Evolutionary conservation across 2,888 invertebrate genomes (phyloP).

Genomic region (Parnassius mnemosyne): DNA sequence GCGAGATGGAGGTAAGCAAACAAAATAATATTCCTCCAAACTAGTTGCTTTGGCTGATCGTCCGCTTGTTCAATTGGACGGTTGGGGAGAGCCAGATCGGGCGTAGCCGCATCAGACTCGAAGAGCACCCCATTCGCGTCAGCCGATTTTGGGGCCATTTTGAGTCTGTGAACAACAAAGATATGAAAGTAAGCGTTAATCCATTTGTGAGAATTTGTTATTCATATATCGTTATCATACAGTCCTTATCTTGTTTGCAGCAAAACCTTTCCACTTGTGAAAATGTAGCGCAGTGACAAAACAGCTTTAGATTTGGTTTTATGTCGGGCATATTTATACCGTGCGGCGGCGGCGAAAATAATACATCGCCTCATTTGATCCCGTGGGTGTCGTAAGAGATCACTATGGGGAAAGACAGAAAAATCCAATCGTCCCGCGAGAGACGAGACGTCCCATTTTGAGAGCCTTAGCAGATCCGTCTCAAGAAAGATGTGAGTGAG

Average conservation of each 20-base stretch:
- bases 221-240: not conserved
- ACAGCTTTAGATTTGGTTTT: not conserved
- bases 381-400: no score
- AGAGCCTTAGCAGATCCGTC: no score
- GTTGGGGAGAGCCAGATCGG: slow-evolving; percentile 62
- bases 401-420: no score
- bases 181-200: not conserved
- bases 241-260: not conserved
- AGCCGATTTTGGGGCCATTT: slow-evolving; percentile 70
- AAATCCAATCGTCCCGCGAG: no score
- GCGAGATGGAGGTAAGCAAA: slow-evolving; percentile 88
- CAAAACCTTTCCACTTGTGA: not conserved
- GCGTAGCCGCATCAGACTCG: slow-evolving; percentile 70
- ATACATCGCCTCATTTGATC: no score
- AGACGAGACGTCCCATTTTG: no score
- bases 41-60: slow-evolving; percentile 80
- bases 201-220: not conserved
- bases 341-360: no score
- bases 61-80: slow-evolving; percentile 76
- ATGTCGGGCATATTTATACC: no score
- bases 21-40: slow-evolving; percentile 91
- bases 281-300: not conserved
- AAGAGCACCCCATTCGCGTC: slow-evolving; percentile 72
- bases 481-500: no score
- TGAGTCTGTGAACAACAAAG: slow-evolving; percentile 19